A percentile compares a stretch with the other conserved stretches of the same genome.
phyloP scores from a whole-genome alignment of 2,797 vertebrate genomes.

The Graptemys geographica region DNA sequence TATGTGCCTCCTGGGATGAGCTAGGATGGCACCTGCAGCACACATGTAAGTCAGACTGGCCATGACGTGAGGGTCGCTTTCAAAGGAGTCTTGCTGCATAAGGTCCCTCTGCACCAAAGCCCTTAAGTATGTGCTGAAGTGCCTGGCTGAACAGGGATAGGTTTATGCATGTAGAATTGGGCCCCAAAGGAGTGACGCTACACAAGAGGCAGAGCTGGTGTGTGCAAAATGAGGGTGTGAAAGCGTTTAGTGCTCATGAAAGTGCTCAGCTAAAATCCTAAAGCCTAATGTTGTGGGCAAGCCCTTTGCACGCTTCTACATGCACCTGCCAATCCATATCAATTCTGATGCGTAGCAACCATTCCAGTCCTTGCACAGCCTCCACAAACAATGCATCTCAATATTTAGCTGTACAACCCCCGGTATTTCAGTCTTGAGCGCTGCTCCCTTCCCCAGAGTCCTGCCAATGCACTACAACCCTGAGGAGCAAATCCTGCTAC shows the following conservation, averaged over 20 bases:
- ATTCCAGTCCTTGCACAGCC: neutral
- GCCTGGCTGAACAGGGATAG: neutral
- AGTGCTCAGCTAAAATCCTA: neutral
- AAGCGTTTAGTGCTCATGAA: neutral
- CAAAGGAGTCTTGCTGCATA: neutral
- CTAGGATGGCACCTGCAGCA: neutral
- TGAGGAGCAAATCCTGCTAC: neutral
- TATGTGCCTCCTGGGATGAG: neutral
- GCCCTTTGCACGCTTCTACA: neutral
- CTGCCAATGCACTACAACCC: neutral
- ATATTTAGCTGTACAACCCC: fast-evolving
- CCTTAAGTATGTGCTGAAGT: neutral
- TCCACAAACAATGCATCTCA: neutral
- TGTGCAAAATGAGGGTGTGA: neutral
- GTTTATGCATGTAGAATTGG: neutral
- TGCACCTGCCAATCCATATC: neutral
- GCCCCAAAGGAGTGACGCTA: neutral
- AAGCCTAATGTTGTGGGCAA: neutral
- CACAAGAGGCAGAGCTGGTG: neutral
- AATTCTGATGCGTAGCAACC: neutral
- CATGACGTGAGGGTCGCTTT: neutral
- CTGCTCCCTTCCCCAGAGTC: fast-evolving
- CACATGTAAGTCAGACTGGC: neutral
- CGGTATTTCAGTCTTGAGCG: fast-evolving
- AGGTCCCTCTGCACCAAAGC: neutral